A percentile compares a stretch with the other conserved stretches of the same genome.
These are phyloP conservation scores for Brienomyrus longianalis DNA, from an alignment of 2,113 vertebrate genomes.

Conservation along the genomic window DNA sequence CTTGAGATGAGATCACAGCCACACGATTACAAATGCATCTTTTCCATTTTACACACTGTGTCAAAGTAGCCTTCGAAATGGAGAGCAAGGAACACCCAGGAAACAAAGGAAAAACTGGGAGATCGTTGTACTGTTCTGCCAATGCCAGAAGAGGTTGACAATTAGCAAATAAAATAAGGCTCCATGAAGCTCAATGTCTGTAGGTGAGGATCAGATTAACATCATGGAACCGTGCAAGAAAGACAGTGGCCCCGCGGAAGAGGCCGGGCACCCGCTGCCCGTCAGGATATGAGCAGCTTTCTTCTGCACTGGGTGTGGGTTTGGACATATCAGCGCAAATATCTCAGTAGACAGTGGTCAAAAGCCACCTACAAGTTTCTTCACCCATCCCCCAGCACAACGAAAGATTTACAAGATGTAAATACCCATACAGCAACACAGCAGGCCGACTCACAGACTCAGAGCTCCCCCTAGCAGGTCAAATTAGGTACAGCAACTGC, in stretches of 20 bases:
- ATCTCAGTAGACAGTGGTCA: constrained; percentile 39
- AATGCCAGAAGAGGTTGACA: not conserved
- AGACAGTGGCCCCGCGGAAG: not conserved
- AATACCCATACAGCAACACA: constrained; percentile 25
- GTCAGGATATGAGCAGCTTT: constrained; percentile 33
- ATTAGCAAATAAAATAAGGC: not conserved
- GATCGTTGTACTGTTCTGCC: not conserved
- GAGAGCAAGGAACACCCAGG: not conserved
- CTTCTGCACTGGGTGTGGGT: constrained; percentile 28
- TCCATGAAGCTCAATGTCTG: not conserved
- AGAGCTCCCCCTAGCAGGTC: constrained; percentile 67
- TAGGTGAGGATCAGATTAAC: not conserved
- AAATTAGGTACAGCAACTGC: constrained; percentile 23
- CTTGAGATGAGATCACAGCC: not conserved
- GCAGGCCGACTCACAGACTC: constrained; percentile 49
- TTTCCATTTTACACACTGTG: not conserved
- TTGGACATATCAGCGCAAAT: constrained; percentile 38
- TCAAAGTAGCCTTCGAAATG: not conserved
- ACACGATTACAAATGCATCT: not conserved
- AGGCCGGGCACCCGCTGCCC: constrained; percentile 25
- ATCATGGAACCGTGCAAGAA: not conserved
- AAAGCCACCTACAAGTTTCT: constrained; percentile 38
- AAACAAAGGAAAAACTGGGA: not conserved
- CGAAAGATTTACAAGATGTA: constrained; percentile 42
- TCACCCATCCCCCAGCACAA: constrained; percentile 34